These are phyloP conservation scores for Taenioides sp. DNA, from an alignment of 2,797 vertebrate species.

Conservation along the genomic window DNA sequence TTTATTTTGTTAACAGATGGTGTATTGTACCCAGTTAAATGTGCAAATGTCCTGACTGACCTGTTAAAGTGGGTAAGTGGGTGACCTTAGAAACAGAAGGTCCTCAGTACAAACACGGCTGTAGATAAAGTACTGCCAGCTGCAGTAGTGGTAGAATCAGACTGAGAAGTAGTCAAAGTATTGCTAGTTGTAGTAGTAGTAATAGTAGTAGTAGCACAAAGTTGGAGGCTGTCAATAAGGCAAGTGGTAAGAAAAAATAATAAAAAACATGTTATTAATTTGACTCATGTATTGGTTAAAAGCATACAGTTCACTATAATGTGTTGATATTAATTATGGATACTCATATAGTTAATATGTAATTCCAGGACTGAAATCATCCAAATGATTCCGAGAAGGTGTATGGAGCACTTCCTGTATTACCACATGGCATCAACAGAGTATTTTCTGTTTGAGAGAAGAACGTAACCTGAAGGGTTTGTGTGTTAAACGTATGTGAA, in stretches of 20 bases:
- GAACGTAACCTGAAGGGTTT: too few species aligned
- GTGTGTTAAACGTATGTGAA: too few species aligned
- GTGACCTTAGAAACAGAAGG: constrained; percentile 5
- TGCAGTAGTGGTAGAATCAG: neutral
- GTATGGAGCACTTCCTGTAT: too few species aligned
- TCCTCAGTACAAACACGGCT: neutral
- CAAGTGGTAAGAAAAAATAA: too few species aligned
- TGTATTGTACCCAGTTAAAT: neutral
- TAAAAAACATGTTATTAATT: too few species aligned
- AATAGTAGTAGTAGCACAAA: neutral
- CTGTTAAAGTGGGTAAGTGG: neutral
- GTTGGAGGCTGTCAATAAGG: neutral
- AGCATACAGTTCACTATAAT: neutral
- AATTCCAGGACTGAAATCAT: too few species aligned
- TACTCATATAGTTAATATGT: too few species aligned
- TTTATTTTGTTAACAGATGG: neutral
- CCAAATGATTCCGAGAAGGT: too few species aligned
- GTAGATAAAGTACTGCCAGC: neutral
- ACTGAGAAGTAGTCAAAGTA: neutral
- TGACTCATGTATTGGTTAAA: neutral
- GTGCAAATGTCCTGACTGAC: neutral
- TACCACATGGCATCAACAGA: too few species aligned
- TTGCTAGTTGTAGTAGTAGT: neutral
- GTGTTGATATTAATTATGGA: neutral
- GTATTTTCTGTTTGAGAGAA: too few species aligned